phyloP scores from a whole-genome alignment of 1,140 invertebrate species.

The Oncopeltus fasciatus region DNA sequence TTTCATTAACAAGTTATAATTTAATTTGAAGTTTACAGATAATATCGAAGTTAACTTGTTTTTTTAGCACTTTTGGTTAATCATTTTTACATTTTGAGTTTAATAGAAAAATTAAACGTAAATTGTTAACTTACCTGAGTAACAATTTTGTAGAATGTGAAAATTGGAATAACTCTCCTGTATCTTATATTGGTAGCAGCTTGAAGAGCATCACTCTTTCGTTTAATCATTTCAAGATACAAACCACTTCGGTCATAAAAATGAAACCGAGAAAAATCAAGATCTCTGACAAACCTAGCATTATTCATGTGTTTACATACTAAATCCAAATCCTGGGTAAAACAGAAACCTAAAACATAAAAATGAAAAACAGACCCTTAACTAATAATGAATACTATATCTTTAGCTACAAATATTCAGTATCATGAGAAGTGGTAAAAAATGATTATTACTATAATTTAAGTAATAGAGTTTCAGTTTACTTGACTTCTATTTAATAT shows the following conservation, averaged over 20 bases:
- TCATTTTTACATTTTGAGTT: too few species aligned
- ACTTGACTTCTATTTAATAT: too few species aligned
- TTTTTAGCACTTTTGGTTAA: too few species aligned
- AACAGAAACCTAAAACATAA: constrained; percentile 47
- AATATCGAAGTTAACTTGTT: too few species aligned
- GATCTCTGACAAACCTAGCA: constrained; percentile 60
- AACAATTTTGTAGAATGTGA: constrained; percentile 55
- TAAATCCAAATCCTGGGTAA: constrained; percentile 65
- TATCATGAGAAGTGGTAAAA: too few species aligned
- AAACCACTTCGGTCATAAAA: constrained; percentile 56
- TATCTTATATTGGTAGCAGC: constrained; percentile 62
- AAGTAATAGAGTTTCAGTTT: too few species aligned
- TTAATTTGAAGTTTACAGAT: too few species aligned
- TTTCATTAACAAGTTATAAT: too few species aligned
- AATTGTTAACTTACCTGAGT: constrained; percentile 51
- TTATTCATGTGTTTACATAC: constrained; percentile 75
- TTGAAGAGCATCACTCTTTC: constrained; percentile 48
- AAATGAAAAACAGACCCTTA: neutral
- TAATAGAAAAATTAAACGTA: too few species aligned
- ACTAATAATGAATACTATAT: too few species aligned
- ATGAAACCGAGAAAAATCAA: constrained; percentile 69
- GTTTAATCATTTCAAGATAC: constrained; percentile 41
- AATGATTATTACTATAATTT: too few species aligned
- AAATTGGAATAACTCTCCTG: constrained; percentile 55
- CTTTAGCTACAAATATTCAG: too few species aligned